Percentiles rank a stretch among this genome's conserved stretches.
phyloP scores from a whole-genome alignment of 2,113 vertebrate species.

The Entelurus aequoreus region DNA sequence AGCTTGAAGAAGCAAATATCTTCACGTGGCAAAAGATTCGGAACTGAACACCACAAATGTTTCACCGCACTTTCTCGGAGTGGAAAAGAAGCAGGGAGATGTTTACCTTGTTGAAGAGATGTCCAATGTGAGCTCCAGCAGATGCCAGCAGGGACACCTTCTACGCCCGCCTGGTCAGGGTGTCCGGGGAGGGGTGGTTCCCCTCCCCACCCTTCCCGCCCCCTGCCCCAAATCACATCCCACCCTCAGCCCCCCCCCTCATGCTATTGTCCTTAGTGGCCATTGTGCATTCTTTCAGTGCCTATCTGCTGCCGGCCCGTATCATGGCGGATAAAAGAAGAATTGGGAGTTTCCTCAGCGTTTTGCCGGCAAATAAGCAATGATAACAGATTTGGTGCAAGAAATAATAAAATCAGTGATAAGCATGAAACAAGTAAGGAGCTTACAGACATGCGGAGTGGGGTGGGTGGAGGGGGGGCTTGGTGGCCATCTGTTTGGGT shows the following conservation, averaged over 20 bases:
- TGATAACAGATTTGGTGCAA: constrained; percentile 33
- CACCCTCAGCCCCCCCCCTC: constrained; percentile 47
- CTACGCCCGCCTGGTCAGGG: constrained; percentile 50
- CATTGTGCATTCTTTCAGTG: constrained; percentile 22
- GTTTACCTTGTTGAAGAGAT: constrained; percentile 56
- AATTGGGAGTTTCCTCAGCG: constrained; percentile 12
- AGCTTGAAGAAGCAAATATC: neutral
- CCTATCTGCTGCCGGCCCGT: constrained; percentile 7
- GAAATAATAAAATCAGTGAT: constrained; percentile 61
- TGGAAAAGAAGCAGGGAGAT: constrained; percentile 18
- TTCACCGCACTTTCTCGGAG: neutral
- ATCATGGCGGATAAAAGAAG: neutral
- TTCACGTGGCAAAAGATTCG: neutral
- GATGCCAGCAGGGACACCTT: constrained; percentile 71
- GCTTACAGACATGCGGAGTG: constrained; percentile 61
- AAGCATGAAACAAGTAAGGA: constrained; percentile 63
- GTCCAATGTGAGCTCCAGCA: constrained; percentile 62
- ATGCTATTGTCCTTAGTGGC: constrained; percentile 57
- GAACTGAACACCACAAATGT: neutral
- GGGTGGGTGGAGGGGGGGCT: constrained; percentile 41
- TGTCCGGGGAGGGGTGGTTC: constrained; percentile 24
- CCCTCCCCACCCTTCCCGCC: neutral
- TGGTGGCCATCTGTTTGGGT: constrained; percentile 69
- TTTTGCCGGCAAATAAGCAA: constrained; percentile 24
- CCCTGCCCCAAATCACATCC: constrained; percentile 56